Evolutionary conservation across 2,888 invertebrate genomes (phyloP).

Genomic region (Drosophila birchii): DNA sequence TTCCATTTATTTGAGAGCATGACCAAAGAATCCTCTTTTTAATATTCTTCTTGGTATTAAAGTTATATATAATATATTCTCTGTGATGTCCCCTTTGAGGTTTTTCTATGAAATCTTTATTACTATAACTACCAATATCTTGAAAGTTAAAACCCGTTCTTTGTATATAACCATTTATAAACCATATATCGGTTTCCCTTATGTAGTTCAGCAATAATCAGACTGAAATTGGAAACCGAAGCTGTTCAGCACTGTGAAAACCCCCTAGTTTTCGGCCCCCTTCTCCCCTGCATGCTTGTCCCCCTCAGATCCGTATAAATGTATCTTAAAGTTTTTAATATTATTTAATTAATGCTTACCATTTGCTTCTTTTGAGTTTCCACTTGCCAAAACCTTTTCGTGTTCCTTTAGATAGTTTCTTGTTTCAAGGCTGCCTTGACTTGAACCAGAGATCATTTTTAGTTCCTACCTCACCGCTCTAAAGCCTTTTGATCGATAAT

Average conservation of each 20-base stretch:
- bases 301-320: slow-evolving; percentile 6
- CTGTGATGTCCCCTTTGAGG: slow-evolving; percentile 10
- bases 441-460: slow-evolving; percentile 39
- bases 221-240: slow-evolving; percentile 12
- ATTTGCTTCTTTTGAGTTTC: slow-evolving; percentile 8
- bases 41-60: slow-evolving; percentile 23
- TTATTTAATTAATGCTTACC: slow-evolving; percentile 3
- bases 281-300: slow-evolving; percentile 38
- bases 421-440: slow-evolving; percentile 44
- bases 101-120: slow-evolving; percentile 2
- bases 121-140: neutral
- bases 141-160: slow-evolving; percentile 3
- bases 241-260: neutral
- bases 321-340: neutral
- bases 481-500: slow-evolving; percentile 35
- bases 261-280: slow-evolving; percentile 19
- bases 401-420: slow-evolving; percentile 43
- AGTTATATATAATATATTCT: slow-evolving; percentile 2
- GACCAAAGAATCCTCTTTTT: slow-evolving; percentile 8
- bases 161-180: slow-evolving; percentile 27
- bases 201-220: slow-evolving; percentile 5
- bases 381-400: slow-evolving; percentile 14
- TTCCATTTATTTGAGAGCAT: slow-evolving; percentile 34
- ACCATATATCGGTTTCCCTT: neutral
- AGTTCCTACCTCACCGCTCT: slow-evolving; percentile 54